Base-by-base conservation (phyloP, 1,140 invertebrate genomes). In the Drosophila bocki region DNA sequence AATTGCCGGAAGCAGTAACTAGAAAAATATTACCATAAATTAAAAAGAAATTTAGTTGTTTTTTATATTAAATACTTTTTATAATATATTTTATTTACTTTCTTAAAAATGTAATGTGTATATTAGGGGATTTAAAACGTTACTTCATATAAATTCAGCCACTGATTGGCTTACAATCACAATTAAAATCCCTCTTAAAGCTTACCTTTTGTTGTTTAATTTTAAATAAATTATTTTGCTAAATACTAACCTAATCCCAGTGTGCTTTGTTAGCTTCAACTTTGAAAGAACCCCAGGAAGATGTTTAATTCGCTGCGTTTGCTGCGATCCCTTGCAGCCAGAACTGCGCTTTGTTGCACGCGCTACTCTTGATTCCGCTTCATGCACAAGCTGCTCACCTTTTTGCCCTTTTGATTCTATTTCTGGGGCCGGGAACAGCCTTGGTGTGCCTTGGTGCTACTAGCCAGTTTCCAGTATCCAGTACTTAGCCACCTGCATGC, bases 341-440 rank as follows among this genome's bases (percentile, higher is more conserved):
- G 39, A 39, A 41, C 42, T 62, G 54, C 57, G 48, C 45, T 57
- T 35, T 62, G 47, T 80, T 75, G 57, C 45, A 37, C 5, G 51
- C 47, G 74, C 51, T 56, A 39, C 80, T 75, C 54, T 75, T 64
- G 69, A 76, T 74, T 75, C 37, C 45, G 56, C 78, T 80, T 80
- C 76, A 63, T 56, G 67, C 80, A 37, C 60, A 57, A 77, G 51
- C 48, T 54, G 37, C 47, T 48, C 37, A 42, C 45, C 42, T 47
- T 50, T 65, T 67, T 60, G 57, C 50, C 53, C 48, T 61, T 37
- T 44, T 47, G 58, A 78, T 70, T 74, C 62, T 74, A 64, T 75
- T 75, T 51, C 33, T 42, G 22, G 53, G 15, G 3, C 19, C 54
- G 3, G n/a, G 48, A 26, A 50, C 42, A 56, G n/a, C 39, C 53